Evolutionary conservation across 1,140 invertebrate genomes (phyloP), one percentile per base, ranked within the genome.

Genomic region (Drosophila hydei): DNA sequence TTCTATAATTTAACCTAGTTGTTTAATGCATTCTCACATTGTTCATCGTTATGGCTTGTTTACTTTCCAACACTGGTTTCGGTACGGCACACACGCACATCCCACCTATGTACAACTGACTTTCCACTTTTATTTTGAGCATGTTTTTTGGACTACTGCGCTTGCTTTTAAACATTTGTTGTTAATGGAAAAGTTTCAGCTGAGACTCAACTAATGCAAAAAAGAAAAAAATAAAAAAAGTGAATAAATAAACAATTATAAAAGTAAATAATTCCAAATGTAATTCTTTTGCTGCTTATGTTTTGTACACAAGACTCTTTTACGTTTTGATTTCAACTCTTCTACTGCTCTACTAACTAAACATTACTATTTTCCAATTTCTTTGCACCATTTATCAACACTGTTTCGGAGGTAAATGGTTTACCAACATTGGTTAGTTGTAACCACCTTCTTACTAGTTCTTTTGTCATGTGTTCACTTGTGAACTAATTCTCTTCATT

Each of bases 111-210:
- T 64, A 48, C 54, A 55, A 42, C 68, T 60, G 48, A 12, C 40
- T 54, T 52, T 55, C 36, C 45, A 62, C 33, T 45, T 48, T 56
- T 38, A 50, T 56, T 25, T 43, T 25, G 81, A 85, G 81, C 81
- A 85, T 88, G 83, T 85, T 88, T 78, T 81, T 51, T 58, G 36
- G 58, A 77, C 65, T 72, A 65, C 71, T 72, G 67, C 74, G 76
- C 63, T 79, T 79, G 71, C 50, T 67, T 68, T 42, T 42, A 50
- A 51, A 58, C 55, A 77, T 81, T 74, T 51, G 69, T 81, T 84
- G 56, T 60, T 40, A 58, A 69, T 60, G 25, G 16, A 69, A 61
- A 25, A 67, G 52, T 40, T 63, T 27, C 30, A 67, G 11, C 21
- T 47, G 54, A 58, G 30, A 43, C 50, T 48, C 47, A 56, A 58